Evolutionary conservation across 2,888 invertebrate genomes (phyloP).

Genomic region (Aphodius granarius): DNA sequence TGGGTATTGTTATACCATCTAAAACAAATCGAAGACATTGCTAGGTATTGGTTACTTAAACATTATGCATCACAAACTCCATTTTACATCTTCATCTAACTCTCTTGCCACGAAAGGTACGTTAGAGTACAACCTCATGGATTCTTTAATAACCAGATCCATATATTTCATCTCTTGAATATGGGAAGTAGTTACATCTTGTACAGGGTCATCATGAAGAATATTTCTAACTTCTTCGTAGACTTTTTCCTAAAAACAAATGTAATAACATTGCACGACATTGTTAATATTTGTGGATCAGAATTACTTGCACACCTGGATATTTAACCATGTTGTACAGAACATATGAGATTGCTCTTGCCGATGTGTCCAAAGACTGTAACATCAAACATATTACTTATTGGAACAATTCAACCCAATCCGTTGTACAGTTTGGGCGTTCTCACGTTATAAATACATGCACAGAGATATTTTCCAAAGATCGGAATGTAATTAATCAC

Average conservation of each 20-base stretch:
- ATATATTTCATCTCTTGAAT: neutral
- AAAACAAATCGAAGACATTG: neutral
- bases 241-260: neutral
- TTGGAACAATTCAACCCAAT: neutral
- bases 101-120: neutral
- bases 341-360: neutral
- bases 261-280: neutral
- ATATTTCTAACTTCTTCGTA: neutral
- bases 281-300: too few species aligned
- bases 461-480: too few species aligned
- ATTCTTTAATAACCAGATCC: neutral
- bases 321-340: neutral
- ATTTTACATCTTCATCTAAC: neutral
- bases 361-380: neutral
- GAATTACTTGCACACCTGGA: neutral
- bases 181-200: neutral
- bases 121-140: neutral
- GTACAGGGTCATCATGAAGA: neutral
- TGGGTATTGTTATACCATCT: neutral
- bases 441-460: too few species aligned
- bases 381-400: neutral
- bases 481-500: too few species aligned
- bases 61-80: neutral
- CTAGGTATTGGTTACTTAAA: neutral
- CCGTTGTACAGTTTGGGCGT: too few species aligned